Conservation (phyloP, 1,140 invertebrate species). For the Sinella curviseta region DNA sequence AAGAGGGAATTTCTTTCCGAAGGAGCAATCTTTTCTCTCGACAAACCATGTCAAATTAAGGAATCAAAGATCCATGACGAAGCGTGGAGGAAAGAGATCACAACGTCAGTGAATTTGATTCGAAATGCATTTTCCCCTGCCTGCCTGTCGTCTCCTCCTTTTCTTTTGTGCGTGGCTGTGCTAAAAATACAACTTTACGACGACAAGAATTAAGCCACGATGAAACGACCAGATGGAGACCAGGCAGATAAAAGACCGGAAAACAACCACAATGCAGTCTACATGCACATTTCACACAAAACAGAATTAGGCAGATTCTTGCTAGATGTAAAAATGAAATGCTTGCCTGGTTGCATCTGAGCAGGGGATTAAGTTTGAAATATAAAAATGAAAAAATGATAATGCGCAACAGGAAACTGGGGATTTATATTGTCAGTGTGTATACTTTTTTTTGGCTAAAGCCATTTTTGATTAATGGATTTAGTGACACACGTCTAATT, state of each 20-base stretch:
- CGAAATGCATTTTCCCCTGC: not conserved
- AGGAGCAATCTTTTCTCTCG: constrained; percentile 9
- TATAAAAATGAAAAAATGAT: not conserved
- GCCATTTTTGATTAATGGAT: constrained; percentile 15
- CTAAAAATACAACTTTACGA: not conserved
- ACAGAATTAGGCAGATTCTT: not conserved
- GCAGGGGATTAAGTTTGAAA: not conserved
- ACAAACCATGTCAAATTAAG: constrained; percentile 23
- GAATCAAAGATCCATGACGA: constrained; percentile 21
- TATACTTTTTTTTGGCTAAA: not conserved
- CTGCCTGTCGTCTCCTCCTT: not conserved
- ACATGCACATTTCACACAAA: not conserved
- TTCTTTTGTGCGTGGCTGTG: not conserved
- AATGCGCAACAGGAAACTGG: not conserved
- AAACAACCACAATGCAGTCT: not conserved
- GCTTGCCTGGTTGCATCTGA: not conserved
- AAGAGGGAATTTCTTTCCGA: not conserved
- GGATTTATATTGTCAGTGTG: constrained; percentile 9
- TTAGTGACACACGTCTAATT: not conserved
- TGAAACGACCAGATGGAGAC: not conserved
- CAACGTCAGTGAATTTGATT: not conserved
- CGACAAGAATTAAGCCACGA: no score
- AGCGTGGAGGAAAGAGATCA: constrained; percentile 19
- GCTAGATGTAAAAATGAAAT: not conserved
- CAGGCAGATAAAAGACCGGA: not conserved